phyloP scores from a whole-genome alignment of 2,797 vertebrate species.

The Catostomus latipinnis region DNA sequence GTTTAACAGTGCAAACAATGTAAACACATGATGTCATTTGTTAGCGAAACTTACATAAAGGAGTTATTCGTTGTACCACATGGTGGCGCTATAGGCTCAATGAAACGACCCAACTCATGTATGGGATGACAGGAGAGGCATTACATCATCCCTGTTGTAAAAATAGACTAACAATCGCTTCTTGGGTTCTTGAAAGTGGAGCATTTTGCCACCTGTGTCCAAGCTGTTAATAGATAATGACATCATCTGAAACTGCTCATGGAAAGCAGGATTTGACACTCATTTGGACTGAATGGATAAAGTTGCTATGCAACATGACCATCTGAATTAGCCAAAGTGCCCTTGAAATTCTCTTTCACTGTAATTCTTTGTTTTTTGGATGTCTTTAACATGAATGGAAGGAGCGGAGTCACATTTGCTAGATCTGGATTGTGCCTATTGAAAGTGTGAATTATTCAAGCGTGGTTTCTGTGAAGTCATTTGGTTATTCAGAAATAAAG shows the following conservation, averaged over 20 bases:
- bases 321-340: conserved; percentile 44
- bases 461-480: conserved; percentile 12
- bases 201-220: conserved; percentile 63
- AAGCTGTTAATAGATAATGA: conserved; percentile 63
- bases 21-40: conserved; percentile 60
- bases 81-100: conserved; percentile 50
- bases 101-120: conserved; percentile 3
- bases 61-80: conserved; percentile 35
- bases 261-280: conserved; percentile 62
- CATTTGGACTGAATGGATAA: conserved; percentile 53
- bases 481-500: conserved; percentile 24
- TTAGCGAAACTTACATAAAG: conserved; percentile 37
- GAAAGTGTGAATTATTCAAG: conserved; percentile 4
- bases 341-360: conserved; percentile 39
- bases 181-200: conserved; percentile 61
- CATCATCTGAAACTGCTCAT: conserved; percentile 57
- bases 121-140: conserved; percentile 19
- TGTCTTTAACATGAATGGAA: conserved; percentile 23
- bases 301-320: conserved; percentile 42
- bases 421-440: background rate
- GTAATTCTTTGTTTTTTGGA: conserved; percentile 17
- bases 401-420: conserved; percentile 12
- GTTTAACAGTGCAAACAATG: conserved; percentile 1
- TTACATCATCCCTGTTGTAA: conserved; percentile 54
- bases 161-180: conserved; percentile 56